phyloP scores from a whole-genome alignment of 2,888 invertebrate genomes.

The Scaptomyza cyrtandrae region DNA sequence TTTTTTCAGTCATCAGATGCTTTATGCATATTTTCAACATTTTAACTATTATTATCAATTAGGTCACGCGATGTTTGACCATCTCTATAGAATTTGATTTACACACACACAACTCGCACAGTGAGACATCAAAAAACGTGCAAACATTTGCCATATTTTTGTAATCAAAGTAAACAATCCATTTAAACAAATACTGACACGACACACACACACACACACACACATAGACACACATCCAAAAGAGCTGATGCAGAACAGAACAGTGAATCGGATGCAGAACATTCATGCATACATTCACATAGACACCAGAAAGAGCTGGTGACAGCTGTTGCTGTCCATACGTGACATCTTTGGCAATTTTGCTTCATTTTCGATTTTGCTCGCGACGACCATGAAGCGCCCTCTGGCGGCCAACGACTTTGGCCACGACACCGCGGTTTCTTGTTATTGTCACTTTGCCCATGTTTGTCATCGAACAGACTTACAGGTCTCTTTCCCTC shows the following conservation, averaged over 20 bases:
- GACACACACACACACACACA: conserved; percentile 30
- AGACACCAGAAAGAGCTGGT: conserved; percentile 3
- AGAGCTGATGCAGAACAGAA: not conserved
- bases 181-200: conserved; percentile 72
- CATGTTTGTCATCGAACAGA: conserved; percentile 4
- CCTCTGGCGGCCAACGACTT: conserved; percentile 58
- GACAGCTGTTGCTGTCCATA: conserved; percentile 55
- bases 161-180: conserved; percentile 80
- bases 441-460: conserved; percentile 46
- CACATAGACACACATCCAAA: conserved; percentile 23
- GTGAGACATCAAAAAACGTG: conserved; percentile 73
- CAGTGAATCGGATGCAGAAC: conserved; percentile 5
- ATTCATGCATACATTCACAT: conserved; percentile 23
- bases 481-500: not conserved
- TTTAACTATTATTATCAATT: conserved; percentile 3
- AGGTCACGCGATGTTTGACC: conserved; percentile 13
- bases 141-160: conserved; percentile 80
- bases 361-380: conserved; percentile 66
- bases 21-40: too few relatives aligned
- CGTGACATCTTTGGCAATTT: conserved; percentile 68
- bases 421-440: conserved; percentile 32
- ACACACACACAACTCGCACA: conserved; percentile 17
- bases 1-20: too few relatives aligned
- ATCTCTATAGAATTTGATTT: conserved; percentile 32
- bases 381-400: conserved; percentile 37